Conservation (phyloP, 2,888 invertebrate genomes). For the Latrodectus hesperus region DNA sequence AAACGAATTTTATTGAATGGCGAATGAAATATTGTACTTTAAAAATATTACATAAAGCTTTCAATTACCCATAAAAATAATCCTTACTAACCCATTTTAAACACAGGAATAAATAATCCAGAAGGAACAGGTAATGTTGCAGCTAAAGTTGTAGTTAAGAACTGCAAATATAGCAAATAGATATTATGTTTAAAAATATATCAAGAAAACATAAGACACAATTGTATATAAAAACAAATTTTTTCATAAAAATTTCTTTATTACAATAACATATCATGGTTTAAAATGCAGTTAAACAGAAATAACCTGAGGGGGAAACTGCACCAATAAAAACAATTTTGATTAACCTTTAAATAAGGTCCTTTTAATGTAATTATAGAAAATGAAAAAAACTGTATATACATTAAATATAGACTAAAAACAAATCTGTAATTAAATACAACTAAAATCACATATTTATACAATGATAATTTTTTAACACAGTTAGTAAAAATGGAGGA, state of each 20-base stretch:
- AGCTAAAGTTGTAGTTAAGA: conserved; percentile 80
- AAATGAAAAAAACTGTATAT: not conserved
- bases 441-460: not conserved
- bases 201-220: not conserved
- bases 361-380: too few relatives aligned
- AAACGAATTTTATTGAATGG: too few relatives aligned
- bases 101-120: conserved; percentile 80
- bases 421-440: not conserved
- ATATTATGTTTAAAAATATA: not conserved
- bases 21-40: not conserved
- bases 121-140: conserved; percentile 98
- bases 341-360: not conserved
- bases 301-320: too few relatives aligned
- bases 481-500: too few relatives aligned
- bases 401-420: not conserved
- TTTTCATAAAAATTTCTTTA: not conserved
- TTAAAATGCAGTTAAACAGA: too few relatives aligned
- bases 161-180: conserved; percentile 72
- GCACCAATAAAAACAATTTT: too few relatives aligned
- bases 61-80: not conserved
- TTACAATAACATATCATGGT: not conserved
- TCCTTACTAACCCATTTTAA: conserved; percentile 70
- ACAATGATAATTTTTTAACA: not conserved
- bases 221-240: not conserved
- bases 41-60: not conserved